Evolutionary conservation across 1,140 invertebrate genomes (phyloP).

Genomic region (Palaemon carinicauda): DNA sequence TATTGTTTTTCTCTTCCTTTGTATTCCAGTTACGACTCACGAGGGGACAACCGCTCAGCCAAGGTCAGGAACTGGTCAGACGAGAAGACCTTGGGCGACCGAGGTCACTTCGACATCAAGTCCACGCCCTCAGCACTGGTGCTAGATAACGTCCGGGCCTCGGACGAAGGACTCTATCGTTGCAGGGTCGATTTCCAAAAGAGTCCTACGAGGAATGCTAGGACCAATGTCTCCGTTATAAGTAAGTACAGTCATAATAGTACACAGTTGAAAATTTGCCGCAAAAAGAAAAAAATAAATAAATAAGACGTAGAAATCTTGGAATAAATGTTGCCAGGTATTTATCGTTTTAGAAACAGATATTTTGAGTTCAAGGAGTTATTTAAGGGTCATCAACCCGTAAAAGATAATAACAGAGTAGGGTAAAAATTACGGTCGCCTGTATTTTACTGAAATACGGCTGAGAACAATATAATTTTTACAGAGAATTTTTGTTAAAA

Average conservation of each 20-base stretch:
- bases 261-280: too few species aligned
- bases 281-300: too few species aligned
- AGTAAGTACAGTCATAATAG: too few species aligned
- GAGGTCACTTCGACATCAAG: conserved; percentile 62
- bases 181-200: conserved; percentile 91
- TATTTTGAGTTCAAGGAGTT: too few species aligned
- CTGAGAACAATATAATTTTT: too few species aligned
- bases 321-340: neutral
- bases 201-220: conserved; percentile 87
- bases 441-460: too few species aligned
- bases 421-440: too few species aligned
- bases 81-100: conserved; percentile 52
- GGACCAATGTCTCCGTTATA: conserved; percentile 89
- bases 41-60: neutral
- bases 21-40: conserved; percentile 47
- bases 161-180: conserved; percentile 86
- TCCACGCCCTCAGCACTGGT: conserved; percentile 78
- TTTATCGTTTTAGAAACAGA: too few species aligned
- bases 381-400: too few species aligned
- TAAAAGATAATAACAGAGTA: too few species aligned
- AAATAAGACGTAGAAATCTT: too few species aligned
- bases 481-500: too few species aligned
- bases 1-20: neutral
- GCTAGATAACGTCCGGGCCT: conserved; percentile 78
- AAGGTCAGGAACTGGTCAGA: conserved; percentile 55